Percentiles rank a stretch among this genome's conserved stretches.
phyloP scores from a whole-genome alignment of 2,888 invertebrate species.

The Tachina lurida region DNA sequence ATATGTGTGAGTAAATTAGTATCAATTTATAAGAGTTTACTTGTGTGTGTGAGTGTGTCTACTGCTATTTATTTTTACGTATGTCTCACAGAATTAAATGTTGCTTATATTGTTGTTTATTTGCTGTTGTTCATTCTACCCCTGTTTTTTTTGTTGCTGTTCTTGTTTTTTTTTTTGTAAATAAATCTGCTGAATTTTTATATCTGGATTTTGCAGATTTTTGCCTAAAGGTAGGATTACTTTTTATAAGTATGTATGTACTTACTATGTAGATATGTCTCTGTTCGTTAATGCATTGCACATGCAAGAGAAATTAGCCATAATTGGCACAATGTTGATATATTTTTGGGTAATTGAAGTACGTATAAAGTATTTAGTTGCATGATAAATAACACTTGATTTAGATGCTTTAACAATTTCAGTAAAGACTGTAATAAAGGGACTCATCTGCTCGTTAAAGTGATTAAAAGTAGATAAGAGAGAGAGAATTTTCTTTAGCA shows the following conservation, averaged over 20 bases:
- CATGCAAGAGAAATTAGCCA: slow-evolving; percentile 51
- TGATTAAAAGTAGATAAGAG: neutral
- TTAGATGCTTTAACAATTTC: neutral
- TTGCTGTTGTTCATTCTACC: neutral
- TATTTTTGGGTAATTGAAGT: slow-evolving; percentile 10
- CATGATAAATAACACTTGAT: slow-evolving; percentile 25
- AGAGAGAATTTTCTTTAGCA: neutral
- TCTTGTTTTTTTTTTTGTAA: slow-evolving; percentile 7
- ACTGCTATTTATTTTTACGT: slow-evolving; percentile 50
- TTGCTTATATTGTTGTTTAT: slow-evolving; percentile 50
- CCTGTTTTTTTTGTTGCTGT: neutral
- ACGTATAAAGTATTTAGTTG: slow-evolving; percentile 21
- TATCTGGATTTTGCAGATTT: slow-evolving; percentile 65
- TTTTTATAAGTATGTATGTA: slow-evolving; percentile 11
- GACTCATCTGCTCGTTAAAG: slow-evolving; percentile 31
- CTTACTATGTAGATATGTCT: no score
- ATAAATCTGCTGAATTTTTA: slow-evolving; percentile 66
- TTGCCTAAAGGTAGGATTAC: slow-evolving; percentile 71
- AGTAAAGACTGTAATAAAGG: neutral
- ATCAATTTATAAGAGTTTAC: slow-evolving; percentile 10
- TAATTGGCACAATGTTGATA: slow-evolving; percentile 62
- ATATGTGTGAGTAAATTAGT: slow-evolving; percentile 28
- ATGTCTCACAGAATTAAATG: slow-evolving; percentile 56
- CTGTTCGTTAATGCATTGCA: slow-evolving; percentile 39
- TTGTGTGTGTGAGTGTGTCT: slow-evolving; percentile 38